Base-by-base conservation (phyloP, 2,888 invertebrate genomes). In the Xylota sylvarum region DNA sequence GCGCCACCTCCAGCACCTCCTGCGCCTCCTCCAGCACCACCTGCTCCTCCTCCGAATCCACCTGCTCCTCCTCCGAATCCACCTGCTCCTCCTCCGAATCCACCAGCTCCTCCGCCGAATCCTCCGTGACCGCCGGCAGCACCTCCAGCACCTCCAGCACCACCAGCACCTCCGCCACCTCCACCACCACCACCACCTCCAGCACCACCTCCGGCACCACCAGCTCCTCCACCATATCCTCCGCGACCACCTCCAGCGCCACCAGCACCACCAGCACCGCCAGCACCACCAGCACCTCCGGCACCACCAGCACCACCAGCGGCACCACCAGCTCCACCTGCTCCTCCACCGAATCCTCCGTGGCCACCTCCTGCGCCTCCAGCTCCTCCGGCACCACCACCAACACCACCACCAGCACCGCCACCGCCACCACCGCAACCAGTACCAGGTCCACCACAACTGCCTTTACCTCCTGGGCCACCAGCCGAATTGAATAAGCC, bases 401-500 rank as follows among this genome's bases (percentile, higher is more conserved):
- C 88, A 27, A 70, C 76, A 4, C 81, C 88, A 43, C 85, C 87
- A 14, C 87, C 83, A 14, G 58, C 76, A 17, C 88, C 87, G 7
- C 84, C 88, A 27, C 82, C 84, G 6, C 77, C 78, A 9, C 87
- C 83, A n/a, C 86, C 82, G 9, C 78, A 85, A 6, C 85, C 77
- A 23, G 81, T 55, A 12, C 78, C 81, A 70, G 78, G 58, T 65
- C 78, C 88, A 0, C 88, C 88, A 14, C 85, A 81, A 0, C 82
- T 62, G 0, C 88, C 88, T 60, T 72, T 86, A 43, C 65, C 64
- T 19, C 84, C 84, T 23, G 52, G 2, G 5, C 67, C 79, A 4
- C 73, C 73, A 30, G 35, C 35, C 9, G 35, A 9, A 9, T 58
- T 80, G 0, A 85, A 30, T 27, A 80, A 43, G 0, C 80, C 80